Conservation (phyloP, 37 sponge, comb jelly and placozoan species). For the Bolinopsis microptera region DNA sequence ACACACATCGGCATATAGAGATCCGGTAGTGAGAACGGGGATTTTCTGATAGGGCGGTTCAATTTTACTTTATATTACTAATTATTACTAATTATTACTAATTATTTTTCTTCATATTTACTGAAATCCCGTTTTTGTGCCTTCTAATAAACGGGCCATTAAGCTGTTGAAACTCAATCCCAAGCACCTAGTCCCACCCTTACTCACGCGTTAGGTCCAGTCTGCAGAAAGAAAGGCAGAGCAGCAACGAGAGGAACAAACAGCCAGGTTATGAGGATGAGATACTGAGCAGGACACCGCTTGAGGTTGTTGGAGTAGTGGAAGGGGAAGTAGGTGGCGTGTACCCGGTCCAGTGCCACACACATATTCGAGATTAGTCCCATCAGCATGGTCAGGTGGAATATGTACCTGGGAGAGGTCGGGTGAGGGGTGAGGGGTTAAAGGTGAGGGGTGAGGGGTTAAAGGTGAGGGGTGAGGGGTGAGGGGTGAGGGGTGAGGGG, state of each 20-base stretch:
- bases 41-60: background rate
- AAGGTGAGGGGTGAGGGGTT: background rate
- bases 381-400: background rate
- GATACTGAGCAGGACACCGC: background rate
- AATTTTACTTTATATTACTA: too few relatives aligned
- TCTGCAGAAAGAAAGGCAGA: background rate
- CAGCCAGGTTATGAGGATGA: background rate
- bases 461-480: too few relatives aligned
- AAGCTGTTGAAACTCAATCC: too few relatives aligned
- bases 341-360: background rate
- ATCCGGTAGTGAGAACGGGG: background rate
- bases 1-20: background rate
- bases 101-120: too few relatives aligned
- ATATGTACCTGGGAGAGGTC: background rate
- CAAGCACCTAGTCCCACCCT: background rate
- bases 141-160: too few relatives aligned
- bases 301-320: background rate
- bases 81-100: too few relatives aligned
- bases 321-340: conserved; percentile 34
- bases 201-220: background rate
- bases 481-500: too few relatives aligned
- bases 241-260: background rate
- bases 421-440: background rate
- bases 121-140: too few relatives aligned
- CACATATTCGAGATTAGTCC: background rate